Percentiles rank a stretch among this genome's conserved stretches.
Evolutionary conservation across 2,113 vertebrate species (phyloP).

Genomic region (Brevimyrus niger): DNA sequence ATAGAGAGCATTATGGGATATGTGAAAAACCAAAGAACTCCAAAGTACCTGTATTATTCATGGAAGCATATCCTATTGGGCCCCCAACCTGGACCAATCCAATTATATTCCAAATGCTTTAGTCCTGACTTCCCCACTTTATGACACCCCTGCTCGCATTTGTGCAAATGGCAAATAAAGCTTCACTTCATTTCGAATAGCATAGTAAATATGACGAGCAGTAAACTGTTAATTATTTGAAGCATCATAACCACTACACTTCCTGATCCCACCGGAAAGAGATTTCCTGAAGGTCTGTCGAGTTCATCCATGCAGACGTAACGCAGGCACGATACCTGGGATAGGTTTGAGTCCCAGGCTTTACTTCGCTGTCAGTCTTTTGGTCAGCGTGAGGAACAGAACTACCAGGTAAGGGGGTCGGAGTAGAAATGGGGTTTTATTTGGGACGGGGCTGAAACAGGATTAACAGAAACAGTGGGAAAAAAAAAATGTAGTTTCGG

Average conservation of each 20-base stretch:
- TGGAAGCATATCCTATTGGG: neutral
- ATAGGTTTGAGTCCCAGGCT: neutral
- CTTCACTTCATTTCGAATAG: neutral
- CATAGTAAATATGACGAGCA: neutral
- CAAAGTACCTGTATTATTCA: neutral
- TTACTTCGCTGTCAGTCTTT: neutral
- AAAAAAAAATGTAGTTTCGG: neutral
- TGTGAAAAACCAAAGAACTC: neutral
- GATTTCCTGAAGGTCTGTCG: neutral
- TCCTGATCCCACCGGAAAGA: neutral
- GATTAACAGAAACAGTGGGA: neutral
- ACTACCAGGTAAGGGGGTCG: neutral
- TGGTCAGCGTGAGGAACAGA: neutral
- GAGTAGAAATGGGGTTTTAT: neutral
- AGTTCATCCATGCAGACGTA: neutral
- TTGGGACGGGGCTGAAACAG: neutral
- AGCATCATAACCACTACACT: neutral
- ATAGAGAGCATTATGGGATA: neutral
- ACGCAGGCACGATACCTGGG: neutral
- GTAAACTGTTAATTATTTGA: neutral
- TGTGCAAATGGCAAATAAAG: neutral
- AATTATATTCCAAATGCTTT: neutral
- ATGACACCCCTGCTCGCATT: neutral
- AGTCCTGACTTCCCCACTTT: neutral
- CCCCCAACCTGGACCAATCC: neutral